Base-by-base conservation (phyloP, 2,797 vertebrate species). In the Myotis planiceps region DNA sequence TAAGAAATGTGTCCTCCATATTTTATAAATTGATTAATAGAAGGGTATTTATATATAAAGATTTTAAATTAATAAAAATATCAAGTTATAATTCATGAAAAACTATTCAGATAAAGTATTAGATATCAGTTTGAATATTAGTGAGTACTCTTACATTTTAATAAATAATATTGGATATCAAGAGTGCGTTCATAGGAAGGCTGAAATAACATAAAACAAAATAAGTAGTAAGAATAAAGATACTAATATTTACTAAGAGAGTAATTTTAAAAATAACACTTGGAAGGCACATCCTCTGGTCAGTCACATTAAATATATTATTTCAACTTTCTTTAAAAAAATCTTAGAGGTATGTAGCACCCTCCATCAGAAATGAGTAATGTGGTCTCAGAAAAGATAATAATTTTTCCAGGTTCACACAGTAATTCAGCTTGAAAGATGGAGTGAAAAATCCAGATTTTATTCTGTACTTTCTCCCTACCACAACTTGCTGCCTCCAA, bases 1-100 rank as follows among this genome's bases (percentile, higher is more conserved):
- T 82, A 97, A 79, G 53, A 98, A 97, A 95, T 25, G 29, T 49
- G 8, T 15, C 72, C 49, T 83, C 84, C 14, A 90, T 74, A 88
- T 74, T 94, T 79, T 80, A 80, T 51, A 6, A 10, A 76, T 93
- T 83, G n/a, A 95, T 84, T 86, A 95, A 96, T n/a, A 60, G 1
- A 65, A 86, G 9, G 3, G 2, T 55, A 79, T 75, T 23, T 74
- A n/a, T 45, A 95, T 9, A 63, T 58, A 27, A 92, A 65, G 29
- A 86, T 75, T 94, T 83, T 58, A 81, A 85, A 45, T 42, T 47
- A 72, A 86, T 37, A 53, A 60, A 53, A 93, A 55, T 80, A 71
- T 63, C 14, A 49, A 92, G 4, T 2, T 47, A 60, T 37, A 90
- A 58, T 37, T 83, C 16, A 90, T n/a, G 8, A 14, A 53, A 81